phyloP scores from a whole-genome alignment of 1,140 invertebrate species.

The Onthophagus taurus region DNA sequence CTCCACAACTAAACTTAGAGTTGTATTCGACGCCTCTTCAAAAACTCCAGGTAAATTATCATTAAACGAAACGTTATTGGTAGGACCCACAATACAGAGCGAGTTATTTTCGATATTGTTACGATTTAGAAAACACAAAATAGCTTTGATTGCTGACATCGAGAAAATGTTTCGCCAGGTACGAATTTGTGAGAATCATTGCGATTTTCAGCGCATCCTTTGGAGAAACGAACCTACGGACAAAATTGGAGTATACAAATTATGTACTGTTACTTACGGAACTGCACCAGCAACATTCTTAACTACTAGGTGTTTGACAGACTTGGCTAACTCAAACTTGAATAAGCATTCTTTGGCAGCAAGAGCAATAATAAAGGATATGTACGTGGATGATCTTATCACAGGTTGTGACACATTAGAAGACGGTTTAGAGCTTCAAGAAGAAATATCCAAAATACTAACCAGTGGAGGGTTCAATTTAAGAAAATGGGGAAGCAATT shows the following conservation, averaged over 20 bases:
- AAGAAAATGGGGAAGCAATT: too few species aligned
- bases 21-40: conserved; percentile 19
- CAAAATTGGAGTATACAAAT: conserved; percentile 10
- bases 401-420: too few species aligned
- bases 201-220: conserved; percentile 35
- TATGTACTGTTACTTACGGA: conserved; percentile 20
- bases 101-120: conserved; percentile 31
- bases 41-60: conserved; percentile 22
- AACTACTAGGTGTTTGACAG: conserved; percentile 25
- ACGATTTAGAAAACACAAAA: conserved; percentile 32
- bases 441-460: too few species aligned
- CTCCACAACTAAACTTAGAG: conserved; percentile 29
- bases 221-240: conserved; percentile 28
- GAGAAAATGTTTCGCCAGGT: conserved; percentile 37
- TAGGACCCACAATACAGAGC: conserved; percentile 21
- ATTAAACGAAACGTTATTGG: conserved; percentile 21
- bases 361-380: too few species aligned
- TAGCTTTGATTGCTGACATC: conserved; percentile 36
- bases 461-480: too few species aligned
- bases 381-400: too few species aligned
- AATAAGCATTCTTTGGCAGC: too few species aligned
- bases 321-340: too few species aligned
- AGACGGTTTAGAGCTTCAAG: too few species aligned
- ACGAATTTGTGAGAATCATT: conserved; percentile 13
- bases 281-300: conserved; percentile 15